A percentile compares a stretch with the other conserved stretches of the same genome.
phyloP scores from a whole-genome alignment of 1,140 invertebrate genomes.

The Dufourea novaeangliae region DNA sequence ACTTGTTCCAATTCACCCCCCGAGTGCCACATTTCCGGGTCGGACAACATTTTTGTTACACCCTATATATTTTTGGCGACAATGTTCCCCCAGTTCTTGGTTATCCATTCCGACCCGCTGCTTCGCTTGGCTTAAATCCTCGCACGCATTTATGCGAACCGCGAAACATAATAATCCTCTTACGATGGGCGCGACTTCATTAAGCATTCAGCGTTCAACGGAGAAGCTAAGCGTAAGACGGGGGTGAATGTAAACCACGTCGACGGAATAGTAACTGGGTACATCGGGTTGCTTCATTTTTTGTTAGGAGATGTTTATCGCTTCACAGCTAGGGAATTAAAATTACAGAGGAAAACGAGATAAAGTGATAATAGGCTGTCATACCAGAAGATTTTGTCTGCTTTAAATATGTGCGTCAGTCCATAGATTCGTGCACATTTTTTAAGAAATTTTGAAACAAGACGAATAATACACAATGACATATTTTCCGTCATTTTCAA shows the following conservation, averaged over 20 bases:
- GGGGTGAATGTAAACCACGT: constrained; percentile 12
- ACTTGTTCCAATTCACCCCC: too few species aligned
- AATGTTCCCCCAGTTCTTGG: constrained; percentile 5
- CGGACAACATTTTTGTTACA: too few species aligned
- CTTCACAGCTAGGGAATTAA: neutral
- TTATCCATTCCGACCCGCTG: constrained; percentile 21
- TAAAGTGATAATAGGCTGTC: neutral
- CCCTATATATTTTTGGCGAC: neutral
- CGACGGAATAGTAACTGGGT: neutral
- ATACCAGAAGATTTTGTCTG: too few species aligned
- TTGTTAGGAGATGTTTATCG: neutral
- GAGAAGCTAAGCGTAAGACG: constrained; percentile 30
- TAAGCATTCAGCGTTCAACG: constrained; percentile 68
- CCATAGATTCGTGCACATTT: too few species aligned
- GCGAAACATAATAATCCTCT: constrained; percentile 71
- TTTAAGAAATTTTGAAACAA: too few species aligned
- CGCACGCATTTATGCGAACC: constrained; percentile 47
- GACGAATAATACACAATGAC: too few species aligned
- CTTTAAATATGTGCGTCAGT: too few species aligned
- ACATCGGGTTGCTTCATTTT: neutral
- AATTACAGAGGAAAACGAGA: neutral
- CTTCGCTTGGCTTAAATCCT: constrained; percentile 32
- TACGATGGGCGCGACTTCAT: constrained; percentile 66
- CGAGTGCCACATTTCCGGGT: too few species aligned
- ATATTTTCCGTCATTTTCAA: too few species aligned